Conservation (phyloP, 2,113 vertebrate species). For the Canis aureus region DNA sequence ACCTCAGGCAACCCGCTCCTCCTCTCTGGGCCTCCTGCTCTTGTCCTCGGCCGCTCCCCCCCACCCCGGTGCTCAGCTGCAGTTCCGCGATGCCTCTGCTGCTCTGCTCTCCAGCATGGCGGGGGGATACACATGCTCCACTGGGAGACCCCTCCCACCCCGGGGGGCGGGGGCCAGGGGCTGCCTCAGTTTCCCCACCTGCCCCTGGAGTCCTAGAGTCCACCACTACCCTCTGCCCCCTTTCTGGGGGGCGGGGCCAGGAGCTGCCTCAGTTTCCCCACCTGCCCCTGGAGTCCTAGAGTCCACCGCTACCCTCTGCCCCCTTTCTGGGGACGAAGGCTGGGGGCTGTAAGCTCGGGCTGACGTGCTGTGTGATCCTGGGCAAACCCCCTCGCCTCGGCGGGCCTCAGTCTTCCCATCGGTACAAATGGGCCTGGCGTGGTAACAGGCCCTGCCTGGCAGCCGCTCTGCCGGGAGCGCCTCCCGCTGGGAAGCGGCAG, state of each 20-base stretch:
- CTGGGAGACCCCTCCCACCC: background rate
- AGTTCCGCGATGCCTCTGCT: rapidly evolving
- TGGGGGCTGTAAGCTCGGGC: background rate
- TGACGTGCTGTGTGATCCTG: constrained; percentile 49
- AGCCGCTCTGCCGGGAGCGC: background rate
- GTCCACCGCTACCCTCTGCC: background rate
- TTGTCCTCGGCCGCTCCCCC: background rate
- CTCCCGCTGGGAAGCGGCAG: background rate
- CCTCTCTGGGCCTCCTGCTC: background rate
- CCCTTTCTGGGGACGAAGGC: background rate
- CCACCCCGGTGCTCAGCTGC: background rate
- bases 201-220: background rate
- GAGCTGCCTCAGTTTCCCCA: background rate
- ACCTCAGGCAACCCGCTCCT: background rate
- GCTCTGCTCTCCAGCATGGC: background rate
- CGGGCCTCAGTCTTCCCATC: constrained; percentile 5
- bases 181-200: background rate
- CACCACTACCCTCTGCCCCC: background rate
- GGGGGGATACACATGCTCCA: background rate
- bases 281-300: background rate
- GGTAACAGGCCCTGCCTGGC: background rate
- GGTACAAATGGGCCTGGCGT: background rate
- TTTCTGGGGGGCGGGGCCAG: background rate
- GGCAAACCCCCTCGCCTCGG: background rate
- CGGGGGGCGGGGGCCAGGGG: background rate